phyloP scores from a whole-genome alignment of 2,888 invertebrate genomes.

The Zonitis immaculata region DNA sequence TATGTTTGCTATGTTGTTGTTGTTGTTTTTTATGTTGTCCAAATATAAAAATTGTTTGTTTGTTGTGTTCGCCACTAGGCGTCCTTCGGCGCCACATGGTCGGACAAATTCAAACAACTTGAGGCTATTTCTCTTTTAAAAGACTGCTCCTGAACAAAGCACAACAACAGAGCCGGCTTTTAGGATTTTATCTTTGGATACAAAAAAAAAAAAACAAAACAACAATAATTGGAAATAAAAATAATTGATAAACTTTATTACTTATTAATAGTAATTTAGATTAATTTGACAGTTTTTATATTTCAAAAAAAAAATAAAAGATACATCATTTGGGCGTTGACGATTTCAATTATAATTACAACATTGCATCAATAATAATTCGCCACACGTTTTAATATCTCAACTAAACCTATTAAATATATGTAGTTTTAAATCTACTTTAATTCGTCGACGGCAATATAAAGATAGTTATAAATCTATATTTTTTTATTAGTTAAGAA shows the following conservation, averaged over 20 bases:
- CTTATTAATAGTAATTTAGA: not conserved
- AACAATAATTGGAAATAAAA: not conserved
- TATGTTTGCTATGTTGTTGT: too few species aligned
- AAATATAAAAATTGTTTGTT: not conserved
- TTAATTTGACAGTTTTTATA: not conserved
- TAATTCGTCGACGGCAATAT: not conserved
- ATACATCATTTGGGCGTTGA: not conserved
- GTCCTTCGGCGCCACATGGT: conserved; percentile 30
- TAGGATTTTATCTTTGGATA: too few species aligned
- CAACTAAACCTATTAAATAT: not conserved
- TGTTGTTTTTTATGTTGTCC: not conserved
- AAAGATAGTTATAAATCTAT: not conserved
- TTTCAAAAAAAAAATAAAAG: not conserved
- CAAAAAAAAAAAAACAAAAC: not conserved
- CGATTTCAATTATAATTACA: not conserved
- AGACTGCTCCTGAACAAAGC: not conserved
- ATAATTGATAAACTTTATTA: not conserved
- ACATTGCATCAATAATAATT: not conserved
- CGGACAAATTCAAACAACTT: conserved; percentile 20
- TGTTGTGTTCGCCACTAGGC: conserved; percentile 20
- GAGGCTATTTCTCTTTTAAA: conserved; percentile 7
- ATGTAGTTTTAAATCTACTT: not conserved
- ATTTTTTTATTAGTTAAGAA: not conserved
- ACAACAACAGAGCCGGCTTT: not conserved
- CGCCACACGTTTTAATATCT: not conserved